Evolutionary conservation across 2,888 invertebrate genomes (phyloP).

Genomic region (Anoplius nigerrimus): DNA sequence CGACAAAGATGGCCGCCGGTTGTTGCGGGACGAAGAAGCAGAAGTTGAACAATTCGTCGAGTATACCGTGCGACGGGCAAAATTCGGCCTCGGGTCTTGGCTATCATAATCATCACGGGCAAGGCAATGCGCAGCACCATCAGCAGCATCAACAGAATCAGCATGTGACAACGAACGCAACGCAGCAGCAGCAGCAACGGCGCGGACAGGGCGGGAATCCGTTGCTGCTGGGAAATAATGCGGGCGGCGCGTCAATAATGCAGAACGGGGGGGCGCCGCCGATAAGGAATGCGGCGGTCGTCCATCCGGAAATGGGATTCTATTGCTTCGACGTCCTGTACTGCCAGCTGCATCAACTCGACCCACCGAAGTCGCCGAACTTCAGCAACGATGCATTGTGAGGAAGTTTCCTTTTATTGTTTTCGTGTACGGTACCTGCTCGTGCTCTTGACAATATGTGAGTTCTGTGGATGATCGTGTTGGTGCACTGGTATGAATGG

Average conservation of each 20-base stretch:
- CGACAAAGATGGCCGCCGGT: slow-evolving; percentile 82
- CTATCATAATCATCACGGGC: no score
- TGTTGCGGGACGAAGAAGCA: slow-evolving; percentile 95
- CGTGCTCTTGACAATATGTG: no score
- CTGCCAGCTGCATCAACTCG: slow-evolving; percentile 93
- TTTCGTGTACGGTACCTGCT: no score
- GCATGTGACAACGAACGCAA: no score
- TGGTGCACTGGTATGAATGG: no score
- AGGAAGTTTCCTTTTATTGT: slow-evolving; percentile 72
- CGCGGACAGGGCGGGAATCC: no score
- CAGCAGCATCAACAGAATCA: no score
- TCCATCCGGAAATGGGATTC: slow-evolving; percentile 97
- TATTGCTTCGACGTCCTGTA: slow-evolving; percentile 99
- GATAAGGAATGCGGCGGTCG: slow-evolving; percentile 80
- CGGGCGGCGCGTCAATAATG: slow-evolving; percentile 76
- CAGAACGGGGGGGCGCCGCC: slow-evolving; percentile 67
- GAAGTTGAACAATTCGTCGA: slow-evolving; percentile 85
- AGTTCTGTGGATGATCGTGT: no score
- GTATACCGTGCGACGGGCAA: slow-evolving; percentile 76
- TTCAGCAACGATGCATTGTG: slow-evolving; percentile 97
- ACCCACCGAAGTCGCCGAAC: slow-evolving; percentile 92
- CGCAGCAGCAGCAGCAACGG: no score
- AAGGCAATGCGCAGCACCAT: no score
- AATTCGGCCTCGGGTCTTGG: no score
- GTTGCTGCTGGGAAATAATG: no score